Base-by-base conservation (phyloP, 1,140 invertebrate species). In the Pseudomyrmex pallidus region DNA sequence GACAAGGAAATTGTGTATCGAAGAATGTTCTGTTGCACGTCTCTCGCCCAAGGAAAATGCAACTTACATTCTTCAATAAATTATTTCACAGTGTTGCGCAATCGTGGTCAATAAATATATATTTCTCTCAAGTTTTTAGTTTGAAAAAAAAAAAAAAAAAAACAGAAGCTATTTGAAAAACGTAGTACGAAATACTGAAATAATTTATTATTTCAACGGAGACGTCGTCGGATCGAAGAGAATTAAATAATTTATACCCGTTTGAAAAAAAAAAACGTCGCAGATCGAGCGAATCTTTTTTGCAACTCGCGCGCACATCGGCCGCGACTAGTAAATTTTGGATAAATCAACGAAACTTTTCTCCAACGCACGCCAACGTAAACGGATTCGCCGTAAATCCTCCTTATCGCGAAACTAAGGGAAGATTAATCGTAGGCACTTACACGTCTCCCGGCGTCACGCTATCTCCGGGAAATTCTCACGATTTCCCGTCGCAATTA, bases 391-490 rank as follows among this genome's bases (percentile, higher is more conserved):
- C 50, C 61, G 85, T 84, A 87, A 87, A 87, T 87, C 80, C 86
- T 74, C 46, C 85, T 87, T 87, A 87, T 87, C 86, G 80, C 48
- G 22, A 57, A 20, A 35, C 64, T 66, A 66, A 61, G 85, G 46
- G 17, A 78, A 78, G 86, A 87, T 87, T 87, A 87, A 87, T 80
- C 85, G 64, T 62, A 70, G 62, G 25, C 68, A 83, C 54, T 64
- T 62, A 54, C 10, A 48, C 22, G 56, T 61, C 68, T 78, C 78
- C 66, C 56, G 54, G 70, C 63, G 20, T 66, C 35, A 74, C 20
- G 52, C 54, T 52, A 76, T 70, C 80, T 57, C 77, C 17, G 12
- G 44, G 9, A 70, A 76, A 85, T 76, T 85, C 63, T 83, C 57
- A 70, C 72, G 61, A 56, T 82, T 82, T 66, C 25, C 52, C 66